Base-by-base conservation (phyloP, 1,140 invertebrate species). In the Holcopasites calliopsidis region DNA sequence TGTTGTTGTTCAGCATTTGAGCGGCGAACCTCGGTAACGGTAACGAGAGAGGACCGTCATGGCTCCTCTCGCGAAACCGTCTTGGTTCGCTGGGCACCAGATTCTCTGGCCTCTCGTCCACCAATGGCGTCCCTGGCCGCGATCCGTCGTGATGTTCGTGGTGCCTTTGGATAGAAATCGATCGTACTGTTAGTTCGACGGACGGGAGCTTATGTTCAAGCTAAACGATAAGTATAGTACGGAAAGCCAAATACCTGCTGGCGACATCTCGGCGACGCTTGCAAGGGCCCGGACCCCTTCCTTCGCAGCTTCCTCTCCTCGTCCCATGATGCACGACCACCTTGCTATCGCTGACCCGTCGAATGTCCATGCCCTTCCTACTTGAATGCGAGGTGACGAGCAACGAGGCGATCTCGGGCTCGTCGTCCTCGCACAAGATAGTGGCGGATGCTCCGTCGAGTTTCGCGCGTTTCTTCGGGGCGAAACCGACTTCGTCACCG, bases 21-120 rank as follows among this genome's bases (percentile, higher is more conserved):
- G 95, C 93, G 13, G 97, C 97, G 87, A 97, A 98, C 88, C 96
- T 95, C 2, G 97, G 97, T 76, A 98, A 90, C 4, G 96, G 96
- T 69, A 98, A 88, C 74, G 95, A 95, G 80, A 97, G 92, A 5
- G 96, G 95, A 33, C 93, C 93, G 49, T 94, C 94, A 66, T 93
- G 92, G 72, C 93, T 94, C 16, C 94, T 92, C 57, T 94, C 93
- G 21, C 94, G 91, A 85, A 94, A 94, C 21, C 94, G 93, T 35
- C 95, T 92, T 10, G 95, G 95, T 83, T 96, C 96, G 49, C 93
- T 93, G 3, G 95, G 95, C 69, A 93, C 90, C 54, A 95, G 90
- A 81, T 95, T 95, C 84, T 97, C 96, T 1, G 96, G 96, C 44
- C 95, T 91, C 85, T 97, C 96, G 89, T 97, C 96, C 79, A 96